phyloP scores from a whole-genome alignment of 2,888 invertebrate species.

The Hirtodrosophila histrioides region DNA sequence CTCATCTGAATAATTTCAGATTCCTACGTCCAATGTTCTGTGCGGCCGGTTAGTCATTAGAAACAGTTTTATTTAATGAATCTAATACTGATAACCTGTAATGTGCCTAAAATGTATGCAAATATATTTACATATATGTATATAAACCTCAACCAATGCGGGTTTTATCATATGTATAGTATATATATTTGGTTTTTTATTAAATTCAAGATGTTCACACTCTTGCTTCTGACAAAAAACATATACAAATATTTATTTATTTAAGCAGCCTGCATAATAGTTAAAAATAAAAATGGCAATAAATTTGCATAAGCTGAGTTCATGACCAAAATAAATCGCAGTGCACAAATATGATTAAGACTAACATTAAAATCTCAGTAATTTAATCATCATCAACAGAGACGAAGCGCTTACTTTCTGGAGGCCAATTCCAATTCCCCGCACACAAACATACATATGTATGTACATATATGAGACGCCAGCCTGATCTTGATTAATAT shows the following conservation, averaged over 20 bases:
- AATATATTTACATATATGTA: too few species aligned
- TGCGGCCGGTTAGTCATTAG: too few species aligned
- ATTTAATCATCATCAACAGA: constrained; percentile 49
- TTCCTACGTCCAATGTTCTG: too few species aligned
- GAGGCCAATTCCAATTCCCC: constrained; percentile 28
- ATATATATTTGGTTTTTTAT: neutral
- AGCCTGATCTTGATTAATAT: constrained; percentile 76
- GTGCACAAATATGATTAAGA: constrained; percentile 22
- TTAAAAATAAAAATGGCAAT: constrained; percentile 26
- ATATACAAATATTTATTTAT: constrained; percentile 24
- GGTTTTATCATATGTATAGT: too few species aligned
- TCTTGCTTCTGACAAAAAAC: neutral
- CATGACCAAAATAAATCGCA: constrained; percentile 38
- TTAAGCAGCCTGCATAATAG: neutral
- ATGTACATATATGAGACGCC: constrained; percentile 36
- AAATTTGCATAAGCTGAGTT: constrained; percentile 60
- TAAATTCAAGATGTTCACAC: constrained; percentile 7
- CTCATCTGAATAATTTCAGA: too few species aligned
- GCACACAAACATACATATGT: constrained; percentile 14
- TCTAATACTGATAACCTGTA: too few species aligned
- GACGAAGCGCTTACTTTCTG: constrained; percentile 45
- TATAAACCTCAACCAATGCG: too few species aligned
- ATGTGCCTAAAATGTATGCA: too few species aligned
- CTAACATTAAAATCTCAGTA: constrained; percentile 42
- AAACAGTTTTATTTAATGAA: too few species aligned